Evolutionary conservation across 2,888 invertebrate species (phyloP).

Genomic region (Metellina segmentata): DNA sequence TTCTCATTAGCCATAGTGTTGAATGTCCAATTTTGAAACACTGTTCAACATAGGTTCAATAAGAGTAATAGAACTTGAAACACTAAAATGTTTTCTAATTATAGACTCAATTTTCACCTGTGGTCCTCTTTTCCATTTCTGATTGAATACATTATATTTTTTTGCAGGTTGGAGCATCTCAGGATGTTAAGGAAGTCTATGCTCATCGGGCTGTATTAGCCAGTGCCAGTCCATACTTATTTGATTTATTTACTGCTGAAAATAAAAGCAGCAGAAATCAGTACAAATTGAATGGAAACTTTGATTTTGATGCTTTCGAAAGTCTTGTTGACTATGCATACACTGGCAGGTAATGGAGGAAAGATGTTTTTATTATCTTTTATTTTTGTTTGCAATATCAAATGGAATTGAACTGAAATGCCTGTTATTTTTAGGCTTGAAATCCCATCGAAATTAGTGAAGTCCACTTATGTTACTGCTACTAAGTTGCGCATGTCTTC

Average conservation of each 20-base stretch:
- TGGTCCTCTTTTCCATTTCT: background rate
- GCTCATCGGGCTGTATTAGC: slow-evolving; percentile 91
- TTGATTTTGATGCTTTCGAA: slow-evolving; percentile 87
- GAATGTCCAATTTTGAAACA: too few relatives aligned
- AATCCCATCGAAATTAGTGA: slow-evolving; percentile 84
- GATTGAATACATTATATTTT: background rate
- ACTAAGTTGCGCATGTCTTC: slow-evolving; percentile 88
- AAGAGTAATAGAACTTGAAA: too few relatives aligned
- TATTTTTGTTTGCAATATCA: too few relatives aligned
- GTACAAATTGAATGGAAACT: slow-evolving; percentile 84
- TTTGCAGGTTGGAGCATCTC: slow-evolving; percentile 84
- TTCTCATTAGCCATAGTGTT: too few relatives aligned
- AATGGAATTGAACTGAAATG: too few relatives aligned
- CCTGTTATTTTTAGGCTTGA: slow-evolving; percentile 82
- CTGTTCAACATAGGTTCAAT: too few relatives aligned
- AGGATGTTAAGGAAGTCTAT: slow-evolving; percentile 84
- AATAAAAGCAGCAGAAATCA: slow-evolving; percentile 81
- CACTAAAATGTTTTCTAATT: too few relatives aligned
- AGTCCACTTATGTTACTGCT: slow-evolving; percentile 90
- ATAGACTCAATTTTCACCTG: background rate
- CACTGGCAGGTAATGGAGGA: slow-evolving; percentile 84
- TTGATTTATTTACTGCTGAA: slow-evolving; percentile 87
- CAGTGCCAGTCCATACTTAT: slow-evolving; percentile 88
- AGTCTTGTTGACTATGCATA: slow-evolving; percentile 91
- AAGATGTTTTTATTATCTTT: too few relatives aligned